Conservation (phyloP, 2,113 vertebrate genomes). For the Ictalurus furcatus region DNA sequence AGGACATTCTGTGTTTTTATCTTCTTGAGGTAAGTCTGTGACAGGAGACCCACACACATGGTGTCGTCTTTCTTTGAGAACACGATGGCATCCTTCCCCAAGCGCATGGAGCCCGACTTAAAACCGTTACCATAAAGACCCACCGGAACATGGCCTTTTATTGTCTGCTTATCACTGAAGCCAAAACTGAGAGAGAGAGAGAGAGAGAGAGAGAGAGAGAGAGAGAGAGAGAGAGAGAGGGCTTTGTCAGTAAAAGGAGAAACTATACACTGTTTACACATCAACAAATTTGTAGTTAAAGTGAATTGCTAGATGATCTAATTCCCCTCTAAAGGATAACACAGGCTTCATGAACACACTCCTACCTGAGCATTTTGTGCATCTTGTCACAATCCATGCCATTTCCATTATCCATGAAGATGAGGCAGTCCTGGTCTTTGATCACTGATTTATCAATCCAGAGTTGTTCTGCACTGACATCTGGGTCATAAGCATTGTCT, state of each 20-base stretch:
- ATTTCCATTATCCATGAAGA: slow-evolving; percentile 89
- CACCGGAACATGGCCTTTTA: slow-evolving; percentile 82
- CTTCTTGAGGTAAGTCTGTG: slow-evolving; percentile 84
- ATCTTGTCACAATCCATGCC: slow-evolving; percentile 84
- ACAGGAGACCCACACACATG: slow-evolving; percentile 89
- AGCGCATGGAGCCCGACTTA: slow-evolving; percentile 96
- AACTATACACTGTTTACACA: too few species aligned
- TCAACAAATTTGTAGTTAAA: too few species aligned
- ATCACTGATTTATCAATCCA: slow-evolving; percentile 91
- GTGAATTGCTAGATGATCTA: not conserved
- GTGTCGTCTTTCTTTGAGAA: slow-evolving; percentile 83
- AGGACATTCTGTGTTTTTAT: slow-evolving; percentile 81
- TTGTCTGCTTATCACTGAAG: slow-evolving; percentile 87
- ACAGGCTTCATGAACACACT: not conserved
- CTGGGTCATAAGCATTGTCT: slow-evolving; percentile 77
- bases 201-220: slow-evolving; percentile 3
- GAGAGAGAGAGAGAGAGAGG: not conserved
- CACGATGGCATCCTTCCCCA: slow-evolving; percentile 90
- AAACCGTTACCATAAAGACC: slow-evolving; percentile 96
- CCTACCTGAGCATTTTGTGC: slow-evolving; percentile 94
- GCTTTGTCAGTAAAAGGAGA: too few species aligned
- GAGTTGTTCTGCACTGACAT: slow-evolving; percentile 83
- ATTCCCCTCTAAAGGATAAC: not conserved
- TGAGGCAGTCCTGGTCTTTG: slow-evolving; percentile 77
- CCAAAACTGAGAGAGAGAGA: slow-evolving; percentile 80